These are phyloP conservation scores for Araneus ventricosus DNA, from an alignment of 1,140 invertebrate species.

Conservation along the genomic window DNA sequence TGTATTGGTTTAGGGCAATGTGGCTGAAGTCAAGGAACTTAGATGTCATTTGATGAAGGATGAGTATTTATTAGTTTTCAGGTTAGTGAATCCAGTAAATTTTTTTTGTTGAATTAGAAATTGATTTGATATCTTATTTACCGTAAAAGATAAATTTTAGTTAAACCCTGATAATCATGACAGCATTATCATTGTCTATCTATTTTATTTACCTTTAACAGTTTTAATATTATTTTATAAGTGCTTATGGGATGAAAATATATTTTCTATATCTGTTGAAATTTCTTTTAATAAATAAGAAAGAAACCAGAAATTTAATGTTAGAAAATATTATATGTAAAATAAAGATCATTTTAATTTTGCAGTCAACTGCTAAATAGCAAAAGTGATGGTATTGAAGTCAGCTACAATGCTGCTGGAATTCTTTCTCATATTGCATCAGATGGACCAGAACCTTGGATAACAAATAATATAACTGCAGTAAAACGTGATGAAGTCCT, in stretches of 20 bases:
- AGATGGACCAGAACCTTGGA: slow-evolving; percentile 92
- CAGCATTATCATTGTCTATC: not conserved
- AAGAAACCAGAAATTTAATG: too few relatives aligned
- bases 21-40: slow-evolving; percentile 94
- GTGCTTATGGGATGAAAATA: not conserved
- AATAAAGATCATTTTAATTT: slow-evolving; percentile 43
- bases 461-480: slow-evolving; percentile 82
- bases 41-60: slow-evolving; percentile 91
- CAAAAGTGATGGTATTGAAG: slow-evolving; percentile 95
- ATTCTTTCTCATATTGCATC: slow-evolving; percentile 97
- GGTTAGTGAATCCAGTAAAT: slow-evolving; percentile 77
- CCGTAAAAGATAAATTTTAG: not conserved
- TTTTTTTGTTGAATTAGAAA: too few relatives aligned
- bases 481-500: slow-evolving; percentile 89
- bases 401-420: slow-evolving; percentile 97
- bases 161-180: not conserved
- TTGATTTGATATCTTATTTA: not conserved
- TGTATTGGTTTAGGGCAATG: slow-evolving; percentile 90
- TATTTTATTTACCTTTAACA: not conserved
- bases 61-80: slow-evolving; percentile 91
- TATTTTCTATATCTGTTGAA: not conserved
- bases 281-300: not conserved
- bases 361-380: slow-evolving; percentile 89
- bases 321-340: not conserved
- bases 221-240: not conserved